Percentiles rank a stretch among this genome's conserved stretches.
Evolutionary conservation across 2,797 vertebrate species (phyloP).

Genomic region (Apodemus agrarius): DNA sequence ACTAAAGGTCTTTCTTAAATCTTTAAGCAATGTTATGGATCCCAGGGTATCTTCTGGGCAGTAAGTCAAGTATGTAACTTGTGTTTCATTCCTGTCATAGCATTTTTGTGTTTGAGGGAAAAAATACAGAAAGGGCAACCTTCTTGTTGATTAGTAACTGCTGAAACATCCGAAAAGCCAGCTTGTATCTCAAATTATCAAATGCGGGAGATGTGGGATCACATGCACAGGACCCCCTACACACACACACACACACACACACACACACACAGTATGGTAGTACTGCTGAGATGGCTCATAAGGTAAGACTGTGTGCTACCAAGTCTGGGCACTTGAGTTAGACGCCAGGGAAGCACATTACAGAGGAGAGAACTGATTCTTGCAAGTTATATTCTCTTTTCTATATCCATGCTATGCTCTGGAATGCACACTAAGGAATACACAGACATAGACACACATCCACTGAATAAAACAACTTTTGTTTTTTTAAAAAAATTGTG

Average conservation of each 20-base stretch:
- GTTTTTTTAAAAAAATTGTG: constrained; percentile 82
- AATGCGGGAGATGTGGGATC: constrained; percentile 52
- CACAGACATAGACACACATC: neutral
- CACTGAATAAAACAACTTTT: neutral
- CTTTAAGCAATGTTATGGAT: constrained; percentile 88
- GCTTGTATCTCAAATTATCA: constrained; percentile 78
- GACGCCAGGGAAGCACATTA: neutral
- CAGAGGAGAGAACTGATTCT: neutral
- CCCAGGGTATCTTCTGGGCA: constrained; percentile 89
- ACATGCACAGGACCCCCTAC: neutral
- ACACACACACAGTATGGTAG: no score
- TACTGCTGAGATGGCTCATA: neutral
- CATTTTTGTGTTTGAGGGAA: constrained; percentile 85
- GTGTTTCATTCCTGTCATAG: constrained; percentile 88
- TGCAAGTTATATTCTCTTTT: neutral
- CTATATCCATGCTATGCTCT: neutral
- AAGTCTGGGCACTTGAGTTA: neutral
- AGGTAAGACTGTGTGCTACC: neutral
- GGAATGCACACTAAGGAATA: neutral
- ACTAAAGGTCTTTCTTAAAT: constrained; percentile 91
- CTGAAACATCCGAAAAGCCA: constrained; percentile 71
- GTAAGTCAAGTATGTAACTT: constrained; percentile 89
- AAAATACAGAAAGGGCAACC: constrained; percentile 78
- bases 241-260: neutral
- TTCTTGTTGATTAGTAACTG: constrained; percentile 72